Evolutionary conservation across 37 sponge, comb jelly and placozoan species (phyloP).

Genomic region (Dysidea cf. avara): DNA sequence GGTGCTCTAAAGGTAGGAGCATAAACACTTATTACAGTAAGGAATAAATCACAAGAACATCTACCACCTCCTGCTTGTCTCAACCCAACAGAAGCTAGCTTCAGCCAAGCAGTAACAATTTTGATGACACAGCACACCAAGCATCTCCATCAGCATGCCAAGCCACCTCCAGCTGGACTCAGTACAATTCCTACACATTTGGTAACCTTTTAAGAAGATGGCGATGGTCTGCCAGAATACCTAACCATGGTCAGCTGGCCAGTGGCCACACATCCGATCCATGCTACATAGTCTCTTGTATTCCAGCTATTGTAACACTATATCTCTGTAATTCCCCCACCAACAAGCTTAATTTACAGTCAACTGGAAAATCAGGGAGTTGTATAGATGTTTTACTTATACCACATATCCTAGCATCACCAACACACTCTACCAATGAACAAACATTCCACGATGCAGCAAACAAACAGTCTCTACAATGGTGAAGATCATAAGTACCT

Average conservation of each 20-base stretch:
- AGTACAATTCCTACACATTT: slow-evolving; percentile 35
- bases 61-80: too few species aligned
- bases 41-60: too few species aligned
- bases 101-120: slow-evolving; percentile 32
- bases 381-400: too few species aligned
- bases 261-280: slow-evolving; percentile 36
- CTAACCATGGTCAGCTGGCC: slow-evolving; percentile 15
- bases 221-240: slow-evolving; percentile 37
- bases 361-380: too few species aligned
- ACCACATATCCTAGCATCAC: too few species aligned
- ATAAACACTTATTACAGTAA: slow-evolving; percentile 41
- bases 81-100: not conserved
- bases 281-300: slow-evolving; percentile 35
- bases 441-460: too few species aligned
- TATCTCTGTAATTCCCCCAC: slow-evolving; percentile 26
- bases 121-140: slow-evolving; percentile 42
- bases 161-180: slow-evolving; percentile 26
- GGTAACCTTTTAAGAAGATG: slow-evolving; percentile 8
- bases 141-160: slow-evolving; percentile 33
- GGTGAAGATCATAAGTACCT: too few species aligned
- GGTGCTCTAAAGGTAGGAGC: too few species aligned
- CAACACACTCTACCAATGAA: too few species aligned
- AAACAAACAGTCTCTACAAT: too few species aligned
- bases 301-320: slow-evolving; percentile 27
- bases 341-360: slow-evolving; percentile 29